Conservation (phyloP, 2,797 vertebrate genomes). For the Pyrocephalus nanus region DNA sequence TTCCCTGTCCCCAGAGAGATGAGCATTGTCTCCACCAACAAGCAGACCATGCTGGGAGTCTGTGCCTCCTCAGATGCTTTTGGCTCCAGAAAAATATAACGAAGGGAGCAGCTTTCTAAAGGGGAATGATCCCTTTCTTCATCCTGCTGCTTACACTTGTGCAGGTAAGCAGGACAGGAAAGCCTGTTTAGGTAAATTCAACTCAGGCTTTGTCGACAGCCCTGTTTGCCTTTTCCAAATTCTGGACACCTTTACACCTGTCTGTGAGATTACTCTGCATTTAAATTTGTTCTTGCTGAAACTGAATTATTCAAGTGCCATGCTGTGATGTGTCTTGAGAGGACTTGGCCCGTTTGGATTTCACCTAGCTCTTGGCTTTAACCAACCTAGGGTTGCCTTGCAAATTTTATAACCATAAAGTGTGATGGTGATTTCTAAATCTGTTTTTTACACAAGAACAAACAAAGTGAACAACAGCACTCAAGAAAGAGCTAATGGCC, state of each 20-base stretch:
- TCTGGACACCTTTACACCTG: background rate
- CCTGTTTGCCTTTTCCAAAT: background rate
- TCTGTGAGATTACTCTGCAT: background rate
- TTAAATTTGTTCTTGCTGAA: background rate
- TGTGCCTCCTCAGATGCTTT: background rate
- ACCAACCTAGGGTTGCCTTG: background rate
- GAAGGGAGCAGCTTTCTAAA: background rate
- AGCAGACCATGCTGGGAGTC: background rate
- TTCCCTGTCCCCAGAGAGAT: background rate
- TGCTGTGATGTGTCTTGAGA: background rate
- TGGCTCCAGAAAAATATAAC: background rate
- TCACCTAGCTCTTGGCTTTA: background rate
- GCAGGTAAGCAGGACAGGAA: accelerated
- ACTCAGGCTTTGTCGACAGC: background rate
- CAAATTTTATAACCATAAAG: background rate
- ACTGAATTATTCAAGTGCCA: background rate
- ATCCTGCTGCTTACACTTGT: background rate
- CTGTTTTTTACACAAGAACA: background rate
- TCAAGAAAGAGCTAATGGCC: background rate
- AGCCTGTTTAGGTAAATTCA: background rate
- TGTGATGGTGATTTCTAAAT: background rate
- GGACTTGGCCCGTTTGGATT: background rate
- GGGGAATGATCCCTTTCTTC: background rate
- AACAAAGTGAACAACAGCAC: background rate
- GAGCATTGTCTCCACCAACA: background rate